These are phyloP conservation scores for Machaerirhynchus nigripectus DNA, from an alignment of 2,113 vertebrate genomes.

Conservation along the genomic window DNA sequence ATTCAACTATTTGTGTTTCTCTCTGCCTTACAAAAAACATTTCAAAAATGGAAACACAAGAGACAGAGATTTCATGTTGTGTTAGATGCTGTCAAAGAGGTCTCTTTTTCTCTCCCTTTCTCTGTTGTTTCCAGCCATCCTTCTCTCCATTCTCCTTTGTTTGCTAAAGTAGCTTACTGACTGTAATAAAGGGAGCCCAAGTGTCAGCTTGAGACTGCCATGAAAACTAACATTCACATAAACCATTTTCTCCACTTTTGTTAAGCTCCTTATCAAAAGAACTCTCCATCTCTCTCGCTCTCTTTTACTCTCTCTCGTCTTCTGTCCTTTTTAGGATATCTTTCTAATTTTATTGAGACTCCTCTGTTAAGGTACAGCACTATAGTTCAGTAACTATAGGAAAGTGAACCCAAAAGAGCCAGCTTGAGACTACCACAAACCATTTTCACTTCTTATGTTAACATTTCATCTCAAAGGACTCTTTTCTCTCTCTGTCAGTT, in stretches of 20 bases:
- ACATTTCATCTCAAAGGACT: conserved; percentile 83
- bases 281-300: not conserved
- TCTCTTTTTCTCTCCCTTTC: conserved; percentile 11
- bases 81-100: conserved; percentile 53
- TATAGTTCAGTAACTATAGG: conserved; percentile 78
- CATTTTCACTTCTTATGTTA: conserved; percentile 81
- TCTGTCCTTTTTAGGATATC: conserved; percentile 75
- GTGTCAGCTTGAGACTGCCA: conserved; percentile 69
- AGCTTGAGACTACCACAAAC: conserved; percentile 77
- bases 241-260: conserved; percentile 77
- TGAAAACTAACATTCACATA: conserved; percentile 76
- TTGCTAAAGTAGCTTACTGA: conserved; percentile 74
- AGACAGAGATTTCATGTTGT: conserved; percentile 33
- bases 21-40: not conserved
- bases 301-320: conserved; percentile 57
- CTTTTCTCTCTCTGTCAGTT: conserved; percentile 77
- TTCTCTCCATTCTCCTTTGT: conserved; percentile 62
- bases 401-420: conserved; percentile 80
- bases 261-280: conserved; percentile 77
- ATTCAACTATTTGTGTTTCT: conserved; percentile 12
- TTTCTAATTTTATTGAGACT: conserved; percentile 83
- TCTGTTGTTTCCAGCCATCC: conserved; percentile 67
- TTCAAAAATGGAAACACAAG: conserved; percentile 10
- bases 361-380: conserved; percentile 73
- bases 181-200: conserved; percentile 70